These are phyloP conservation scores for Sphaeridia pumilis DNA, from an alignment of 2,888 invertebrate species.

Conservation along the genomic window DNA sequence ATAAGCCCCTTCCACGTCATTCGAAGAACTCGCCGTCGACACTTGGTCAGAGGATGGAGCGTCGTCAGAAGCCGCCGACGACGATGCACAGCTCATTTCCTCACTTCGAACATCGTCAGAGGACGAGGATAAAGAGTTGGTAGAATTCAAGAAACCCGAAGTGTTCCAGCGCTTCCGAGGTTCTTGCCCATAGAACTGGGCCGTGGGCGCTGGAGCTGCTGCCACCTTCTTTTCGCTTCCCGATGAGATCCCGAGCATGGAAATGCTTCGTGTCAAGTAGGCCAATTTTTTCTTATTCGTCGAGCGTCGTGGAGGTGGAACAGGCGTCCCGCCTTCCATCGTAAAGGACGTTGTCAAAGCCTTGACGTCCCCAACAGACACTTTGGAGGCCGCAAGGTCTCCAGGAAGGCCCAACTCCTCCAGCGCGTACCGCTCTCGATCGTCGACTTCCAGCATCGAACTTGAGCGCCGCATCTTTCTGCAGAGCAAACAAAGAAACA, in stretches of 20 bases:
- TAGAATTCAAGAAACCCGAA: conserved; percentile 9
- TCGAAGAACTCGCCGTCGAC: neutral
- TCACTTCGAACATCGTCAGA: too few species aligned
- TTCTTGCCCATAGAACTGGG: neutral
- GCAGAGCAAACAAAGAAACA: conserved; percentile 5
- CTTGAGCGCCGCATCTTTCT: conserved; percentile 29
- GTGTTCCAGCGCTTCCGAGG: conserved; percentile 8
- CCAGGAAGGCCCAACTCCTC: too few species aligned
- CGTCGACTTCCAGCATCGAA: conserved; percentile 24
- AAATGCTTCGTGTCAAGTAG: neutral
- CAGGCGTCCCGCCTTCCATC: neutral
- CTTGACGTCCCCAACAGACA: too few species aligned
- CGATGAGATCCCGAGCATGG: conserved; percentile 12
- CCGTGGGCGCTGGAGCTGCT: neutral
- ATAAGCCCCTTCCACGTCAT: too few species aligned
- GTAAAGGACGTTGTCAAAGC: too few species aligned
- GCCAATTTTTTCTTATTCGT: neutral
- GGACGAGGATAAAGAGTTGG: too few species aligned
- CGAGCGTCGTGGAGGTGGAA: conserved; percentile 1
- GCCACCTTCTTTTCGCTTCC: too few species aligned
- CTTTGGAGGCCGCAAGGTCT: too few species aligned
- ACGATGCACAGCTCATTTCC: neutral
- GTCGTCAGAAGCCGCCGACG: neutral
- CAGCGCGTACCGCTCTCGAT: neutral
- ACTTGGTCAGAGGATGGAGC: neutral